These are phyloP conservation scores for Gobio gobio DNA, from an alignment of 2,113 vertebrate species.

Conservation along the genomic window DNA sequence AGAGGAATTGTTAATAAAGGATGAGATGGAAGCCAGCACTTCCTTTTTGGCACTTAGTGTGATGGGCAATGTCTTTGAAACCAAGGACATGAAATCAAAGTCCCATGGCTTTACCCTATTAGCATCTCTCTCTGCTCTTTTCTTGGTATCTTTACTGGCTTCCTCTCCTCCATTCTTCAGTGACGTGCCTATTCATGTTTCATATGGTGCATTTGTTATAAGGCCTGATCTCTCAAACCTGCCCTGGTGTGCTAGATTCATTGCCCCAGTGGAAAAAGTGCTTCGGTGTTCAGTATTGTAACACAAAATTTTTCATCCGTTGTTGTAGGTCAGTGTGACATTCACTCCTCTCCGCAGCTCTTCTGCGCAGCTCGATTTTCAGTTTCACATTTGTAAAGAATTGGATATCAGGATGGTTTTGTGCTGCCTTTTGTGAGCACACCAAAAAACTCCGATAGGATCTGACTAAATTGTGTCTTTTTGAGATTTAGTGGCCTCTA, in stretches of 20 bases:
- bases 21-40: constrained; percentile 22
- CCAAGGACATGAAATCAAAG: constrained; percentile 55
- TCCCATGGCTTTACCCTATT: constrained; percentile 45
- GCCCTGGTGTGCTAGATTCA: constrained; percentile 51
- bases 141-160: not conserved
- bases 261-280: constrained; percentile 59
- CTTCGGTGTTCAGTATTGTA: constrained; percentile 51
- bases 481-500: not conserved
- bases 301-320: constrained; percentile 62
- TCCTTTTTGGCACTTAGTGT: constrained; percentile 29
- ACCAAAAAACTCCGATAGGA: not conserved
- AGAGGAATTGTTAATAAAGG: constrained; percentile 33
- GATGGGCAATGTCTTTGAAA: constrained; percentile 45
- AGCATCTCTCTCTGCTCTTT: constrained; percentile 22
- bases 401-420: constrained; percentile 23
- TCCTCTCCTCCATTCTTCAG: constrained; percentile 22
- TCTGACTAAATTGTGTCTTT: not conserved
- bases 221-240: constrained; percentile 36
- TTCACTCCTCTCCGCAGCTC: constrained; percentile 53
- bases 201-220: constrained; percentile 52
- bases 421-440: not conserved
- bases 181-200: constrained; percentile 48
- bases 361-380: constrained; percentile 46
- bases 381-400: constrained; percentile 57
- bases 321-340: constrained; percentile 68